Conservation (phyloP, 2,113 vertebrate genomes). For the Melanerpes aurifrons region DNA sequence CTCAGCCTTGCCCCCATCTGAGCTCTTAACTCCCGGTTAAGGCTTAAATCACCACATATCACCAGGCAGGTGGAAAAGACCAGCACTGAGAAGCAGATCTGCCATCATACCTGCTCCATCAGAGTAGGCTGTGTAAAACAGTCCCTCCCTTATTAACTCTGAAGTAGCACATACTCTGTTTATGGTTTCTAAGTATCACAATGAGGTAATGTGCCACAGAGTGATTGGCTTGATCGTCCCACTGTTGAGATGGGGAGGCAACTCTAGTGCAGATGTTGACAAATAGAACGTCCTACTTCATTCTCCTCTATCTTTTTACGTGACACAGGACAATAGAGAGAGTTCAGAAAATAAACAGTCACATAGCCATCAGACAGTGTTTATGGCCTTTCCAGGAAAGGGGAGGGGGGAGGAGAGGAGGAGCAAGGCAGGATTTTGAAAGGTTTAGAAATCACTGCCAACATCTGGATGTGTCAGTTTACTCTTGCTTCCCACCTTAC, state of each 20-base stretch:
- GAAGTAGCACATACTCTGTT: not conserved
- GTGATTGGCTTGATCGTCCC: not conserved
- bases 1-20: too few relatives aligned
- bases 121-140: not conserved
- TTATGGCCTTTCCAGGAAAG: not conserved
- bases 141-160: not conserved
- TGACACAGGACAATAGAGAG: not conserved
- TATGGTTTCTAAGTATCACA: accelerated
- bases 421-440: not conserved
- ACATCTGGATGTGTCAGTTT: not conserved
- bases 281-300: not conserved
- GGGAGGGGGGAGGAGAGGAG: too few relatives aligned
- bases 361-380: not conserved
- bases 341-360: not conserved
- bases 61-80: not conserved
- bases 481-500: not conserved
- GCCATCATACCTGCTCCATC: not conserved
- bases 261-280: not conserved
- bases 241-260: not conserved
- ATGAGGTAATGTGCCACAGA: not conserved
- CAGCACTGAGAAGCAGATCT: not conserved
- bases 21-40: too few relatives aligned
- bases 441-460: not conserved
- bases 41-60: too few relatives aligned
- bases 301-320: not conserved